A percentile compares a stretch with the other conserved stretches of the same genome.
These are phyloP conservation scores for Oostethus manadensis DNA, from an alignment of 2,113 vertebrate genomes.

Conservation along the genomic window DNA sequence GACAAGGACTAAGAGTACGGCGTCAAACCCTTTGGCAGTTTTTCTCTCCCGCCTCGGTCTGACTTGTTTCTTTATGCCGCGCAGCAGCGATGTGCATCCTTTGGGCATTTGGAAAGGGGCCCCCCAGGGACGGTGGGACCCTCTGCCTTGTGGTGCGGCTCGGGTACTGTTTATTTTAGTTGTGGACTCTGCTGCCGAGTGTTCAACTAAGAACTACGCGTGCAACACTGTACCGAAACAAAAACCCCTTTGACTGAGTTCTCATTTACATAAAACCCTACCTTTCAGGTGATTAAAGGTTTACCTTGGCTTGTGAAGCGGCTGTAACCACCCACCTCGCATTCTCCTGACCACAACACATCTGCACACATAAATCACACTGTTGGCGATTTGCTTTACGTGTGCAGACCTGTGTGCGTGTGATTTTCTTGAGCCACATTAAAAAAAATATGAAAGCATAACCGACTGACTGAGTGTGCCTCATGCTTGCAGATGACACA, in stretches of 20 bases:
- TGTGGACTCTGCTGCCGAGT: neutral
- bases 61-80: no score
- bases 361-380: slow-evolving; percentile 56
- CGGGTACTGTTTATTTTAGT: neutral
- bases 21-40: no score
- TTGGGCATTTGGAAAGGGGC: no score
- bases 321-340: slow-evolving; percentile 52
- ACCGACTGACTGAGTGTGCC: slow-evolving; percentile 52
- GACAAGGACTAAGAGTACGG: no score
- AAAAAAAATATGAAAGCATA: slow-evolving; percentile 25
- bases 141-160: no score
- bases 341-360: slow-evolving; percentile 63
- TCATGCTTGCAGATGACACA: slow-evolving; percentile 54
- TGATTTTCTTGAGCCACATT: slow-evolving; percentile 7
- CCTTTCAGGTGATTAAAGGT: slow-evolving; percentile 53
- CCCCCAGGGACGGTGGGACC: no score
- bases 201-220: neutral
- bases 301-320: slow-evolving; percentile 46
- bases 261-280: slow-evolving; percentile 5
- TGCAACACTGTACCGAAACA: neutral
- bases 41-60: no score
- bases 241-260: neutral
- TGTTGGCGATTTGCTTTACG: neutral
- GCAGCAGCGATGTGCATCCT: no score
- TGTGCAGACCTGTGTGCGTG: slow-evolving; percentile 23